Evolutionary conservation across 2,888 invertebrate species (phyloP).

Genomic region (Proisotoma minuta): DNA sequence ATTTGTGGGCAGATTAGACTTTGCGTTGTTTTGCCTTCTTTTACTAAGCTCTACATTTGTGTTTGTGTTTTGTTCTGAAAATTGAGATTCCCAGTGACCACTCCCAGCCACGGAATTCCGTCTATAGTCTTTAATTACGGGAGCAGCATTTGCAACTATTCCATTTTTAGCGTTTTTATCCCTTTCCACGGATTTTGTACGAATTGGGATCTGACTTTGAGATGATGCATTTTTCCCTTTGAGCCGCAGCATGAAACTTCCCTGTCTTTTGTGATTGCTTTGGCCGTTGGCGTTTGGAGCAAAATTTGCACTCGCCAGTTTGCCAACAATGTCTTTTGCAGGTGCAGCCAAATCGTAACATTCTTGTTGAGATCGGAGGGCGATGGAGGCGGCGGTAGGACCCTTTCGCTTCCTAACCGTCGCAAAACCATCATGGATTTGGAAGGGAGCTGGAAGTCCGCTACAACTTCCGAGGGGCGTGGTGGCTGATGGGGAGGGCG

Average conservation of each 20-base stretch:
- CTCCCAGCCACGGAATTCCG: slow-evolving; percentile 9
- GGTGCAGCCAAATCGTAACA: slow-evolving; percentile 41
- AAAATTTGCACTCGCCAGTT: slow-evolving; percentile 3
- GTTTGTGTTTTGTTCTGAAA: neutral
- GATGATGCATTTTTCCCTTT: too few relatives aligned
- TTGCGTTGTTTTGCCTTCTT: slow-evolving; percentile 16
- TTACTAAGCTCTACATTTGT: neutral
- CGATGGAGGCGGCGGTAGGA: slow-evolving; percentile 43
- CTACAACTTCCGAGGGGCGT: neutral
- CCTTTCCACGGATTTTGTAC: too few relatives aligned
- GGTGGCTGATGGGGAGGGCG: slow-evolving; percentile 21
- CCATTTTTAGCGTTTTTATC: too few relatives aligned
- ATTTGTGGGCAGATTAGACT: slow-evolving; percentile 12
- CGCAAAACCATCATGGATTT: slow-evolving; percentile 75
- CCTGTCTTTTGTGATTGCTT: neutral
- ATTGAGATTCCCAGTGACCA: slow-evolving; percentile 9
- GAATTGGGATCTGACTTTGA: too few relatives aligned
- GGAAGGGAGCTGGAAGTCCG: slow-evolving; percentile 19
- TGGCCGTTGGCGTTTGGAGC: neutral
- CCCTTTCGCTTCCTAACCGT: slow-evolving; percentile 58
- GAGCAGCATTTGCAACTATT: too few relatives aligned
- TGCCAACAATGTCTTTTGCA: neutral
- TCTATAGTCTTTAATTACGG: too few relatives aligned
- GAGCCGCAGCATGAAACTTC: slow-evolving; percentile 12
- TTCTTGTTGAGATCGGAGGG: slow-evolving; percentile 39